phyloP scores from a whole-genome alignment of 2,797 vertebrate species.

The Sparidentex hasta region DNA sequence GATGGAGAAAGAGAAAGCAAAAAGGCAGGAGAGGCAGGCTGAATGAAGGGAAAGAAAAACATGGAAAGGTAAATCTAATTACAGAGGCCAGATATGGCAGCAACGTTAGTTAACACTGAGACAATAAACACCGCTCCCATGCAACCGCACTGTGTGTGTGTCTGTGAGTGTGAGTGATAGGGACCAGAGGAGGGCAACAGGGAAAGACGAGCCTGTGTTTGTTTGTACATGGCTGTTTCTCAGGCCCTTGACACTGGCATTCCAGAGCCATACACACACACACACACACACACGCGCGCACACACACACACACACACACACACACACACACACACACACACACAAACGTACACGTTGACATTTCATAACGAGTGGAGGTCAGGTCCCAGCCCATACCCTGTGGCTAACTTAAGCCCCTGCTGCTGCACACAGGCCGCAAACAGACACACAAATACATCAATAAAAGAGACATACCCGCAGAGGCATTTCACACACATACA shows the following conservation, averaged over 20 bases:
- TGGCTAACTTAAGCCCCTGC: conserved; percentile 59
- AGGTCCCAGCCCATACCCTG: conserved; percentile 72
- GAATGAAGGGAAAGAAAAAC: conserved; percentile 82
- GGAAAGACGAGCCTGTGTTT: conserved; percentile 89
- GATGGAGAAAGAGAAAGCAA: conserved; percentile 54
- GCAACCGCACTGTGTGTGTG: conserved; percentile 50
- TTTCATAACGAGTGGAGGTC: conserved; percentile 71
- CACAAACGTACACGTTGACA: conserved; percentile 33
- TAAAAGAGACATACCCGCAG: conserved; percentile 12
- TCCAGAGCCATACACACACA: conserved; percentile 64
- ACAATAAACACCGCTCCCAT: conserved; percentile 85
- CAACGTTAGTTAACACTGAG: conserved; percentile 82
- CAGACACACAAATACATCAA: conserved; percentile 38
- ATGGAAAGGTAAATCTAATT: conserved; percentile 88
- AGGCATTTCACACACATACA: neutral
- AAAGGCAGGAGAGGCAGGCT: conserved; percentile 58
- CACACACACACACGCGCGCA: conserved; percentile 44
- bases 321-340: conserved; percentile 38
- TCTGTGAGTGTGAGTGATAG: conserved; percentile 73
- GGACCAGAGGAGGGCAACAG: conserved; percentile 74
- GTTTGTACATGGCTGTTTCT: conserved; percentile 88
- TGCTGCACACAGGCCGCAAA: conserved; percentile 41
- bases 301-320: conserved; percentile 41
- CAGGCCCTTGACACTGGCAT: conserved; percentile 86
- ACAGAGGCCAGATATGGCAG: conserved; percentile 82